Percentiles rank a stretch among this genome's conserved stretches.
Evolutionary conservation across 2,888 invertebrate species (phyloP).

Genomic region (Drosophila rellima): DNA sequence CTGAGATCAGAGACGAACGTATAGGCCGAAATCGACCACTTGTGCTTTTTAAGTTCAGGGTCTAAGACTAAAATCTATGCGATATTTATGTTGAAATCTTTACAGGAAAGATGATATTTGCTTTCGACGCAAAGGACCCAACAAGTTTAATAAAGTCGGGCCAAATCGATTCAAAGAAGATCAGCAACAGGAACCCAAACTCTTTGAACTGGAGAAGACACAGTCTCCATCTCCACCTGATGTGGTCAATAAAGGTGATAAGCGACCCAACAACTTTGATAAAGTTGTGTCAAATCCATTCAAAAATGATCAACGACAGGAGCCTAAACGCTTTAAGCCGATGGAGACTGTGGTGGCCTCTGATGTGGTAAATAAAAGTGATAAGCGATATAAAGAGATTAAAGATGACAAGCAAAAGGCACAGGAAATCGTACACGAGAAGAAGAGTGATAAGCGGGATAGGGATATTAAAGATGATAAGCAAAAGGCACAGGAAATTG

Average conservation of each 20-base stretch:
- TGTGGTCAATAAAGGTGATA: conserved; percentile 9
- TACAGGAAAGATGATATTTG: conserved; percentile 83
- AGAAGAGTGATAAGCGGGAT: too few species aligned
- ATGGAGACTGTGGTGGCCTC: background rate
- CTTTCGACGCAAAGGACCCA: conserved; percentile 73
- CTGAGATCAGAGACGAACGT: too few species aligned
- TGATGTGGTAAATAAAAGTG: conserved; percentile 5
- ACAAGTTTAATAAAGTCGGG: background rate
- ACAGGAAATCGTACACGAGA: background rate
- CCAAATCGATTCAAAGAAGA: background rate
- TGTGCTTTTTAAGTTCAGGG: too few species aligned
- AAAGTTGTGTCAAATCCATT: background rate
- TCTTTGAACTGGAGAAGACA: conserved; percentile 1
- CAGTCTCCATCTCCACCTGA: too few species aligned
- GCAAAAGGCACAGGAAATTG: background rate
- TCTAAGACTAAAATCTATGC: background rate
- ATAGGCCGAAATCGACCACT: too few species aligned
- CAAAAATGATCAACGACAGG: background rate
- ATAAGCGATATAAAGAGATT: background rate
- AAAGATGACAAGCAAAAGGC: conserved; percentile 10
- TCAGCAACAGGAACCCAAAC: conserved; percentile 19
- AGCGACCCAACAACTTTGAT: too few species aligned
- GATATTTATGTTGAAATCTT: background rate
- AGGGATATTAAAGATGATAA: background rate
- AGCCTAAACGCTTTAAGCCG: conserved; percentile 24